These are phyloP conservation scores for Corella eumyota DNA, from an alignment of 23 tunicate species.

Conservation along the genomic window DNA sequence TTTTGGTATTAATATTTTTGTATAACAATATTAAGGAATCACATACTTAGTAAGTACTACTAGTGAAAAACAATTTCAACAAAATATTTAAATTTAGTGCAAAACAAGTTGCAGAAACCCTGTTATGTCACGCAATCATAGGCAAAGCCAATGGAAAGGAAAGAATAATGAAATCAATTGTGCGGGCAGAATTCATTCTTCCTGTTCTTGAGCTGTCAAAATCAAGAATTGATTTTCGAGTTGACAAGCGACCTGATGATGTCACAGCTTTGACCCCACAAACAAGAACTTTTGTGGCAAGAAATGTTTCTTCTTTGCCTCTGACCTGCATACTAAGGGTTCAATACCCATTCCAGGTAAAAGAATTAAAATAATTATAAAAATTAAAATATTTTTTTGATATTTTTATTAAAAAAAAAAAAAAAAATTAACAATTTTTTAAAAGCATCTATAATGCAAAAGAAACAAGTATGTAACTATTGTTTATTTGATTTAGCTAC, in stretches of 20 bases:
- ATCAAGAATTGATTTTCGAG: conserved; percentile 37
- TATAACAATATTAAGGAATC: too few species aligned
- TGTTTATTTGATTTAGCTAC: too few species aligned
- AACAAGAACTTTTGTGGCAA: conserved; percentile 40
- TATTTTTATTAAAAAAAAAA: too few species aligned
- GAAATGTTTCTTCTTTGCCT: conserved; percentile 79
- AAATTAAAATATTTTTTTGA: background rate
- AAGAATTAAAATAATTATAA: too few species aligned
- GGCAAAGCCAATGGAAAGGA: conserved; percentile 94
- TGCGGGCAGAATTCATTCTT: conserved; percentile 70
- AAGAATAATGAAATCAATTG: conserved; percentile 31
- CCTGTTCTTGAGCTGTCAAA: conserved; percentile 72
- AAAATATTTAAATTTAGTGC: conserved; percentile 24
- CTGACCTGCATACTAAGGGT: conserved; percentile 65
- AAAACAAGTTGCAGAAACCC: conserved; percentile 57
- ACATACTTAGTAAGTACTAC: too few species aligned
- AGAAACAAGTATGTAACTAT: too few species aligned
- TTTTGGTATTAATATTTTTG: too few species aligned
- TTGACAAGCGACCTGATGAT: conserved; percentile 71
- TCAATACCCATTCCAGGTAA: conserved; percentile 85
- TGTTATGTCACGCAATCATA: conserved; percentile 82
- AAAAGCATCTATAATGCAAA: too few species aligned
- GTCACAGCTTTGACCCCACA: conserved; percentile 61
- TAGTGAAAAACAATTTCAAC: background rate
- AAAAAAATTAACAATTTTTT: too few species aligned